phyloP scores from a whole-genome alignment of 1,140 invertebrate species.

The Drosophila elegans region DNA sequence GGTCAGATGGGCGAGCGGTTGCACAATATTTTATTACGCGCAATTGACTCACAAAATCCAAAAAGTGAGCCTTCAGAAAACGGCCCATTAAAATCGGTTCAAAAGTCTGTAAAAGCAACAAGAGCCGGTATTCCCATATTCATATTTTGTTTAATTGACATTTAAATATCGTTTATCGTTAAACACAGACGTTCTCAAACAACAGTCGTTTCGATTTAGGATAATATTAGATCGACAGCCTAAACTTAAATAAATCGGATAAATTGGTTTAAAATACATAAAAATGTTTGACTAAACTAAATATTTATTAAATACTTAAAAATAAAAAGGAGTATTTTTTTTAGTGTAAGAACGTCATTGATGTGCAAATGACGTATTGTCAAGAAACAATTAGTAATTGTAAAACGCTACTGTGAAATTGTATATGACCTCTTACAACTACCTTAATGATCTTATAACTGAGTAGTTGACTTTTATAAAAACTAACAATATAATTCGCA shows the following conservation, averaged over 20 bases:
- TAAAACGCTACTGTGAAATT: background rate
- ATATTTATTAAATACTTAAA: background rate
- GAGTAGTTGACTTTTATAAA: background rate
- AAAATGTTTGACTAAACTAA: background rate
- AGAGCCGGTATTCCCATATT: background rate
- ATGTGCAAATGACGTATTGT: background rate
- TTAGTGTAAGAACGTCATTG: background rate
- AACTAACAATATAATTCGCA: conserved; percentile 6
- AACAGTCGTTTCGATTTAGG: no score
- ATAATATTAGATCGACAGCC: no score
- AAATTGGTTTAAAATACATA: no score
- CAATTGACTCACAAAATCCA: conserved; percentile 62
- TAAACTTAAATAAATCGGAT: no score
- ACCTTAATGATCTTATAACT: conserved; percentile 18
- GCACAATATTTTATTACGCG: conserved; percentile 80
- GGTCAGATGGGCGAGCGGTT: conserved; percentile 63
- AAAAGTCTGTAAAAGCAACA: background rate
- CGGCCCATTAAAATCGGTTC: conserved; percentile 25
- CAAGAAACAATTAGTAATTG: conserved; percentile 3
- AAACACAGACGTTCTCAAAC: background rate
- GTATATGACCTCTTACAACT: conserved; percentile 15
- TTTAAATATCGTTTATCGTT: conserved; percentile 37
- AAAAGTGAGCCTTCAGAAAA: conserved; percentile 11
- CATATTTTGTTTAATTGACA: conserved; percentile 33
- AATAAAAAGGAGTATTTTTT: background rate